Base-by-base conservation (phyloP, 2,113 vertebrate species). In the Hippolais icterina region DNA sequence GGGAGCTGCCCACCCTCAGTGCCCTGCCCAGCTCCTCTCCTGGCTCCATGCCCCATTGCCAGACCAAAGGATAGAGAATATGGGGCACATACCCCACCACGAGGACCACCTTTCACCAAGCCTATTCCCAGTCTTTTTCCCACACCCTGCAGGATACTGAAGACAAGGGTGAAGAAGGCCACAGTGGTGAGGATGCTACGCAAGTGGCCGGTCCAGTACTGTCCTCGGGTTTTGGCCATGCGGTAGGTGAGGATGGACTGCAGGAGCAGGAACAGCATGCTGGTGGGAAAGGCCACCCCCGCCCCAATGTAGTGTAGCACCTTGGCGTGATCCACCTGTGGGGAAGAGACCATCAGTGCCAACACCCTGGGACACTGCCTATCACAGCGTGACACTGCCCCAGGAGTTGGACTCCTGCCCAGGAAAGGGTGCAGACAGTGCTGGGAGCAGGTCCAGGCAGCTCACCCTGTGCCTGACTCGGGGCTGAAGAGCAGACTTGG, bases 271-370 rank as follows among this genome's bases (percentile, higher is more conserved):
- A 99, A 99, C 88, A 99, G 89, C 98, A 98, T 98, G 96, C 99
- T 99, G 91, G 98, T 98, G 23, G 99, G 98, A 90, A 99, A 99
- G 13, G 98, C 98, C 74, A 99, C 98, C 2, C 98, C 99, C 0
- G 98, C 99, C 6, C 99, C 98, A 0, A 99, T 98, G 65, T 99
- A 99, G 95, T 99, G 99, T 4, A 99, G 97, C 47, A 99, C 98
- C 94, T 98, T 99, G 75, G 98, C 98, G 0, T 98, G 98, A 94
- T 99, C 98, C 96, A 99, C 98, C 99, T 99, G 95, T 2, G 37
- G 41, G 66, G 52, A 41, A 92, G 29, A 93, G 37, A 91, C 9
- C 12, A 12, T 56, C 7, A 4, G 31, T 70, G 41, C 13, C 0
- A 0, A 27, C 53, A 54, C 59, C 14, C n/a, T 4, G 8, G 21